These are phyloP conservation scores for Nemopilema nomurai DNA, from an alignment of 30 jellyfish, hydroid and myxozoan species.

Conservation along the genomic window DNA sequence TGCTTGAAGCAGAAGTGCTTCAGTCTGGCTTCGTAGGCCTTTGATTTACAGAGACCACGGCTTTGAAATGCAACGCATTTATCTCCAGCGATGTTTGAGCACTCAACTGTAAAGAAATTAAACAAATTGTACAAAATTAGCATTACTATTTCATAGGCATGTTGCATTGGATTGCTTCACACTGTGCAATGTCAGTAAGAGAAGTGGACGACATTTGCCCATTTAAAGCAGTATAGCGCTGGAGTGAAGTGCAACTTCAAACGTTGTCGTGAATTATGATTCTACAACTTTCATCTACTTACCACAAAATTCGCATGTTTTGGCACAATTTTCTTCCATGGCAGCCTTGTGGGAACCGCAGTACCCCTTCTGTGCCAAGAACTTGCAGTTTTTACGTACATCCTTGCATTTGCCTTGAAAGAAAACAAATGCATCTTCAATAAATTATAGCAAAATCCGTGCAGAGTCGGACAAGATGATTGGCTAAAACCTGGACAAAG, in stretches of 20 bases:
- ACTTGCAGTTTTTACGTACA: constrained; percentile 11
- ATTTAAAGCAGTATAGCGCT: too few relatives aligned
- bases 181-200: too few relatives aligned
- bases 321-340: constrained; percentile 33
- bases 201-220: too few relatives aligned
- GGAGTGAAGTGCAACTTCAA: too few relatives aligned
- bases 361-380: constrained; percentile 13
- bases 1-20: constrained; percentile 58
- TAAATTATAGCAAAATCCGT: too few relatives aligned
- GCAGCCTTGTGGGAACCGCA: constrained; percentile 17
- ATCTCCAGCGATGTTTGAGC: constrained; percentile 1
- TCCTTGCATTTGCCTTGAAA: constrained; percentile 22
- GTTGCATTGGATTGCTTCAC: too few relatives aligned
- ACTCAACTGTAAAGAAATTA: constrained; percentile 8
- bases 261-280: too few relatives aligned
- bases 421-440: not conserved
- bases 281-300: not conserved
- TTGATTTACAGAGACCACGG: constrained; percentile 11
- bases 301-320: constrained; percentile 48
- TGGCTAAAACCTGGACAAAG: too few relatives aligned
- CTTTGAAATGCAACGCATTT: constrained; percentile 1
- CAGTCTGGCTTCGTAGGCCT: constrained; percentile 16
- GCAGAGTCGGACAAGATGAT: not conserved
- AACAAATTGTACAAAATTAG: not conserved
- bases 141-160: too few relatives aligned